phyloP scores from a whole-genome alignment of 2,888 invertebrate species.

The Lepidocyrtinus sp. region DNA sequence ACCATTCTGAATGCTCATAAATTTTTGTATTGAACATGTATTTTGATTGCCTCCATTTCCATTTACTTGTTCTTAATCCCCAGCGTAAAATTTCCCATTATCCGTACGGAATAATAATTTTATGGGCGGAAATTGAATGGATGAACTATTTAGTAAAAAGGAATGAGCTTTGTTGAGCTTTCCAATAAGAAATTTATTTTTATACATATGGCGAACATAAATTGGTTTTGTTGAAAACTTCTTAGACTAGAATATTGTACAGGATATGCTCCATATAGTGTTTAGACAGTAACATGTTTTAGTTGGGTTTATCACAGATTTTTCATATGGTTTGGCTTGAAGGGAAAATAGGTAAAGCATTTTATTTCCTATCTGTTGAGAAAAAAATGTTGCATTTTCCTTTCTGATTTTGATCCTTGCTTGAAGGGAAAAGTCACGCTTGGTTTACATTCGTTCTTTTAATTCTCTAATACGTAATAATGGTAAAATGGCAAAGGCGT shows the following conservation, averaged over 20 bases:
- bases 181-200: background rate
- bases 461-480: background rate
- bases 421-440: background rate
- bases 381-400: background rate
- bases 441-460: background rate
- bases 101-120: too few species aligned
- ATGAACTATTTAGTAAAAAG: too few species aligned
- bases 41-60: background rate
- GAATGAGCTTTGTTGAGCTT: too few species aligned
- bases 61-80: background rate
- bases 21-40: background rate
- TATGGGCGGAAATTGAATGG: too few species aligned
- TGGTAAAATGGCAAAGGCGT: background rate
- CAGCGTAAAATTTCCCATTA: background rate
- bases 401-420: background rate
- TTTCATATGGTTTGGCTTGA: background rate
- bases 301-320: background rate
- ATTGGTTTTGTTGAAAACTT: too few species aligned
- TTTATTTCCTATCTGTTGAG: too few species aligned
- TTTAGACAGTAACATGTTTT: too few species aligned
- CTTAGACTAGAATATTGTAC: too few species aligned
- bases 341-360: too few species aligned
- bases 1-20: constrained; percentile 49
- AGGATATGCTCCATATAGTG: too few species aligned
- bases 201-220: too few species aligned